Evolutionary conservation across 2,113 vertebrate genomes (phyloP).

Genomic region (Bostrychus sinensis): DNA sequence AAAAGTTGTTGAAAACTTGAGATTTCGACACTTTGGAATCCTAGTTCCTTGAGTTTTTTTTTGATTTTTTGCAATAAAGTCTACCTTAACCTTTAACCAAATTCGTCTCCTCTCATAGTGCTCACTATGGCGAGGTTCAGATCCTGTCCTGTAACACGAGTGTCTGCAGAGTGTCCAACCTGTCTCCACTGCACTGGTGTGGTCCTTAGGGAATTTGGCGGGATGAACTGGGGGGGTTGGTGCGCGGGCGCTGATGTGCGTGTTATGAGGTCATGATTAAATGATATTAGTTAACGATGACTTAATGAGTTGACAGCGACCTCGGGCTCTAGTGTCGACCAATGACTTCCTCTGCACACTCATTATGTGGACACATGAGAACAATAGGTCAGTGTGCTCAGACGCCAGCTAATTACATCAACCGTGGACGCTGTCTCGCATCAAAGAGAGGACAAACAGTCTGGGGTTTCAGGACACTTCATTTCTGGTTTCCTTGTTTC

Average conservation of each 20-base stretch:
- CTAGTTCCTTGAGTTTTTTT: too few relatives aligned
- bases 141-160: too few relatives aligned
- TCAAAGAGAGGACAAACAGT: not conserved
- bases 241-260: not conserved
- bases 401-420: conserved; percentile 27
- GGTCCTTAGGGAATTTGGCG: not conserved
- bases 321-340: conserved; percentile 58
- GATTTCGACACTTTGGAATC: too few relatives aligned
- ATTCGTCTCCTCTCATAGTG: too few relatives aligned
- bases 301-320: conserved; percentile 62
- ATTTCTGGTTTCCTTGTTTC: too few relatives aligned
- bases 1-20: too few relatives aligned
- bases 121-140: not conserved
- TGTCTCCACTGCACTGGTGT: not conserved
- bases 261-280: conserved; percentile 66
- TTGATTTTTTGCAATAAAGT: too few relatives aligned
- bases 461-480: too few relatives aligned
- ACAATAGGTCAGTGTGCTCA: conserved; percentile 66
- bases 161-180: not conserved
- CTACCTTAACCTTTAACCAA: too few relatives aligned
- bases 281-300: conserved; percentile 68
- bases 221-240: not conserved
- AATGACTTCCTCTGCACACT: conserved; percentile 55
- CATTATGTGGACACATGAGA: conserved; percentile 55
- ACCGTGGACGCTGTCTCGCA: conserved; percentile 23